phyloP scores from a whole-genome alignment of 2,113 vertebrate species.

The Peromyscus leucopus region DNA sequence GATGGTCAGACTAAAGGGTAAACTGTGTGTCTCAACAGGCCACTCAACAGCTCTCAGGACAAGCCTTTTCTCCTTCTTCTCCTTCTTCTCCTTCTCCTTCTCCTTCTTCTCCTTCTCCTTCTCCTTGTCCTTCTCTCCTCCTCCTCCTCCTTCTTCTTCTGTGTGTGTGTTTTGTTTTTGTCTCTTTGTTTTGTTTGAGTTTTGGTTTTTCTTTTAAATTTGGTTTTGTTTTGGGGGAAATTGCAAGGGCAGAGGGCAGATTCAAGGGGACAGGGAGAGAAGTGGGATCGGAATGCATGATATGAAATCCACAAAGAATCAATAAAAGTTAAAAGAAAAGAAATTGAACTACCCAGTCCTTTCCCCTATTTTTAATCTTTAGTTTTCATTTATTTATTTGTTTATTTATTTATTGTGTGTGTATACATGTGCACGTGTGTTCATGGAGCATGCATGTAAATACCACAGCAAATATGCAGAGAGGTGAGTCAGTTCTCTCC shows the following conservation, averaged over 20 bases:
- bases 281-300: not conserved
- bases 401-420: not conserved
- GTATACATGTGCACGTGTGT: not conserved
- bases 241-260: not conserved
- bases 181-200: not conserved
- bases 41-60: not conserved
- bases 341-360: constrained; percentile 6
- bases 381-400: not conserved
- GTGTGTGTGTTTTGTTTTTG: too few relatives aligned
- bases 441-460: not conserved
- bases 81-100: too few relatives aligned
- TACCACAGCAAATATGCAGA: not conserved
- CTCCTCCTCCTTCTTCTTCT: too few relatives aligned
- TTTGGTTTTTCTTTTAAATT: not conserved
- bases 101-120: too few relatives aligned
- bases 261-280: not conserved
- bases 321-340: not conserved
- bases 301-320: not conserved
- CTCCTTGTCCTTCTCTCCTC: too few relatives aligned
- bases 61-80: not conserved
- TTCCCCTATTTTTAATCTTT: not conserved
- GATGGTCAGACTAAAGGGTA: not conserved
- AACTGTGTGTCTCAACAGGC: not conserved
- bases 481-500: not conserved
- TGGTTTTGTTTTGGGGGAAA: not conserved